These are phyloP conservation scores for Phengaris arion DNA, from an alignment of 2,888 invertebrate genomes.

Conservation along the genomic window DNA sequence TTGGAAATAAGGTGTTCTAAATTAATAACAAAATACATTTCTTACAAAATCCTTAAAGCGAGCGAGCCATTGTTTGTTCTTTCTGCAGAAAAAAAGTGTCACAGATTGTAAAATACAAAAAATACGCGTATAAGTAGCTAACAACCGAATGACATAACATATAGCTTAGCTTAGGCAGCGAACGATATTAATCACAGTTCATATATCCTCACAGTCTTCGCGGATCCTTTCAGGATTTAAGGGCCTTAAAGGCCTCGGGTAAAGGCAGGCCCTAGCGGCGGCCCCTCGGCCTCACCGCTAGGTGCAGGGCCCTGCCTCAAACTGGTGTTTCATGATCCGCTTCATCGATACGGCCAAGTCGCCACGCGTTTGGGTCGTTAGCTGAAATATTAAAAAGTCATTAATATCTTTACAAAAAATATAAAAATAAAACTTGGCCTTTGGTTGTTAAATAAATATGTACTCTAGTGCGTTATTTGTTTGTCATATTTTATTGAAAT, in stretches of 20 bases:
- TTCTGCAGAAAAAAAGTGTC: not conserved
- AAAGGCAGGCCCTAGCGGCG: conserved; percentile 47
- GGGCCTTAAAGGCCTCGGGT: conserved; percentile 8
- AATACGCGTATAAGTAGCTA: not conserved
- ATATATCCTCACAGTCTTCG: conserved; percentile 18
- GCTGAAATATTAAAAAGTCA: conserved; percentile 55
- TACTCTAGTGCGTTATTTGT: not conserved
- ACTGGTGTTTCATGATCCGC: conserved; percentile 90
- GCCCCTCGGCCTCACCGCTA: conserved; percentile 53
- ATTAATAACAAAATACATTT: too few species aligned
- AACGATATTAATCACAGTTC: conserved; percentile 17
- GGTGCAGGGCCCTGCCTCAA: conserved; percentile 77
- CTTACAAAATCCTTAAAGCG: not conserved
- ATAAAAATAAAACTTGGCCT: conserved; percentile 46
- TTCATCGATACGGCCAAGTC: conserved; percentile 89
- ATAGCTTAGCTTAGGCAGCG: conserved; percentile 24
- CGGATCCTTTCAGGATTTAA: not conserved
- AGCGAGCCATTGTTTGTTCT: not conserved
- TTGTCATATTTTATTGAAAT: not conserved
- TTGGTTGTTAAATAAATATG: not conserved
- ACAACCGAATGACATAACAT: not conserved
- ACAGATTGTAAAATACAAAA: not conserved
- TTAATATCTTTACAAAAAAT: conserved; percentile 37
- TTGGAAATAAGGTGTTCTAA: too few species aligned
- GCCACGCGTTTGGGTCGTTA: conserved; percentile 89